A percentile compares a stretch with the other conserved stretches of the same genome.
Conservation (phyloP, 1,140 invertebrate genomes). For the Fopius arisanus region DNA sequence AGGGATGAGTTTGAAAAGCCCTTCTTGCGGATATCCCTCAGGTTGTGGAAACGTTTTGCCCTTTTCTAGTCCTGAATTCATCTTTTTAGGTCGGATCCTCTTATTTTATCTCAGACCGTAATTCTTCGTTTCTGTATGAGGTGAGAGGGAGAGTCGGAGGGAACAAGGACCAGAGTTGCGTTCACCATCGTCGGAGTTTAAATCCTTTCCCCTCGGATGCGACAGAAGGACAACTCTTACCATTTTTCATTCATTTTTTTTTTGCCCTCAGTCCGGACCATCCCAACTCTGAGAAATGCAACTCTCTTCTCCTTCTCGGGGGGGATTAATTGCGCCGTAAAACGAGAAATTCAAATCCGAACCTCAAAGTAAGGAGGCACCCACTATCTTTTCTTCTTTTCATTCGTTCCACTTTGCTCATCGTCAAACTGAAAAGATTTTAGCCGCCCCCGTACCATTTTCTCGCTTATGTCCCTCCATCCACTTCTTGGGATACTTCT, state of each 20-base stretch:
- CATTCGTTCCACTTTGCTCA: conserved; percentile 1
- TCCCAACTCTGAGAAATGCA: conserved; percentile 23
- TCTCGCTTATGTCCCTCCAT: background rate
- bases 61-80: background rate
- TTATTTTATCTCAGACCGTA: background rate
- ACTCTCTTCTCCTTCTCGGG: conserved; percentile 10
- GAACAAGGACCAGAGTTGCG: background rate
- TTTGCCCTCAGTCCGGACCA: background rate
- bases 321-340: conserved; percentile 31
- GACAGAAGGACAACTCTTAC: background rate
- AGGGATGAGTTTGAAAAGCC: background rate
- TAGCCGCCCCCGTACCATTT: background rate
- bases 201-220: background rate
- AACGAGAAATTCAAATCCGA: conserved; percentile 26
- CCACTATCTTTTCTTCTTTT: conserved; percentile 6
- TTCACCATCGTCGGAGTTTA: background rate
- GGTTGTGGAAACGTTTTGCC: background rate
- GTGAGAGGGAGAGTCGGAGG: background rate
- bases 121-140: background rate
- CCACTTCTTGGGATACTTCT: conserved; percentile 14
- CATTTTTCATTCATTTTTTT: background rate
- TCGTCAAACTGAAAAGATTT: conserved; percentile 22
- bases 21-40: background rate
- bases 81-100: background rate
- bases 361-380: conserved; percentile 20